These are phyloP conservation scores for Anguilla japonica DNA, from an alignment of 2,113 vertebrate genomes.

Conservation along the genomic window DNA sequence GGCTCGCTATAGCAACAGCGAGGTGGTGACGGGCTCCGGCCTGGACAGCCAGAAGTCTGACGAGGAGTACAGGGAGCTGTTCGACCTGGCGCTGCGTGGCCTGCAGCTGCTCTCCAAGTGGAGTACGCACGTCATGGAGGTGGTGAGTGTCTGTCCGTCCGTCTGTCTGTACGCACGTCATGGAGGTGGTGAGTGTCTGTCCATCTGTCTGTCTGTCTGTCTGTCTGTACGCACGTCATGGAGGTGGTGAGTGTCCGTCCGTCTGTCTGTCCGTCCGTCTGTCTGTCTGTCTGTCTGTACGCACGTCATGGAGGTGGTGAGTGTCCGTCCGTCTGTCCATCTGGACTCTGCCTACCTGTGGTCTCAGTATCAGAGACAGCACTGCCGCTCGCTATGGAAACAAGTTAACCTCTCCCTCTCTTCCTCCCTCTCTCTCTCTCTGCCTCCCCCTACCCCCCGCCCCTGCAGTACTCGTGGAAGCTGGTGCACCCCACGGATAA, in stretches of 20 bases:
- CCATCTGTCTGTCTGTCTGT: not conserved
- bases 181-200: too few relatives aligned
- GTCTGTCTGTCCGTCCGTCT: not conserved
- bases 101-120: conserved; percentile 97
- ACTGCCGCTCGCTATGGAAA: not conserved
- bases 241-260: too few relatives aligned
- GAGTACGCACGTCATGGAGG: conserved; percentile 99
- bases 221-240: too few relatives aligned
- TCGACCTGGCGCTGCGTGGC: conserved; percentile 90
- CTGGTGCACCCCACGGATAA: conserved; percentile 98
- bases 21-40: conserved; percentile 97
- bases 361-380: too few relatives aligned
- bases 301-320: too few relatives aligned
- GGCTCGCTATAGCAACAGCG: conserved; percentile 98
- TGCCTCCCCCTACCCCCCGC: conserved; percentile 17
- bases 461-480: conserved; percentile 93
- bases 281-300: too few relatives aligned
- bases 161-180: not conserved
- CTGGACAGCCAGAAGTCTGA: conserved; percentile 98
- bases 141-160: conserved; percentile 70
- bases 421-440: not conserved
- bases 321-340: too few relatives aligned
- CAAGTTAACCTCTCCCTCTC: not conserved
- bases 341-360: too few relatives aligned
- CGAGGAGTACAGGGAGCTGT: conserved; percentile 94